phyloP scores from a whole-genome alignment of 2,888 invertebrate species.

The Trypoxylon attenuatum region DNA sequence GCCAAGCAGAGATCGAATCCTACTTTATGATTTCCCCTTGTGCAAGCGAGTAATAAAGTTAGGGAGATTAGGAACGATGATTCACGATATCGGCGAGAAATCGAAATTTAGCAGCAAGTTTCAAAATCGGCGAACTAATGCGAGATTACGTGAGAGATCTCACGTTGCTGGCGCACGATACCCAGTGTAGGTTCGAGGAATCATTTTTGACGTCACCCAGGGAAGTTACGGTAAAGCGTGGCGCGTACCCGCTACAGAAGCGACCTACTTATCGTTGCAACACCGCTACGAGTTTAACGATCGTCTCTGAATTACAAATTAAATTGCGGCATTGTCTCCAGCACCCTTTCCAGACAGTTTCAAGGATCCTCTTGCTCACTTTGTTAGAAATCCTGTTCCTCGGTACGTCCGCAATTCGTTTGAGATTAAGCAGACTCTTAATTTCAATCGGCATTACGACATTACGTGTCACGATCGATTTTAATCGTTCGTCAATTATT shows the following conservation, averaged over 20 bases:
- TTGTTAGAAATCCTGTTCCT: neutral
- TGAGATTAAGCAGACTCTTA: no score
- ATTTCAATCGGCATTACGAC: no score
- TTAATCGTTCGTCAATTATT: no score
- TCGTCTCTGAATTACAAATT: constrained; percentile 35
- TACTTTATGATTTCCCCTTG: no score
- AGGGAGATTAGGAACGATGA: neutral
- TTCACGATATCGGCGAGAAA: neutral
- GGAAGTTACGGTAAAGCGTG: constrained; percentile 53
- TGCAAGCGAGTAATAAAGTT: no score
- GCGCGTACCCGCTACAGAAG: constrained; percentile 22
- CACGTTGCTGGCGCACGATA: constrained; percentile 23
- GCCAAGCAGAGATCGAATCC: no score
- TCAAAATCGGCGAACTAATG: constrained; percentile 9
- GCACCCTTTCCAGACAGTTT: neutral
- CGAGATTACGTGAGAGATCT: constrained; percentile 30
- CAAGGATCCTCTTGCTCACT: no score
- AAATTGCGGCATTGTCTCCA: constrained; percentile 3
- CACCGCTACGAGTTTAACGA: constrained; percentile 17
- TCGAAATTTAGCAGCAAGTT: neutral
- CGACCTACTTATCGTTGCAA: constrained; percentile 54
- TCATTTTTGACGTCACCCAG: constrained; percentile 43
- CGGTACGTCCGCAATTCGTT: no score
- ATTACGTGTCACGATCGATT: no score
- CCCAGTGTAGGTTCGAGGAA: constrained; percentile 17